A percentile compares a stretch with the other conserved stretches of the same genome.
Evolutionary conservation across 2,888 invertebrate genomes (phyloP).

Genomic region (Archaeoteleia sp.): DNA sequence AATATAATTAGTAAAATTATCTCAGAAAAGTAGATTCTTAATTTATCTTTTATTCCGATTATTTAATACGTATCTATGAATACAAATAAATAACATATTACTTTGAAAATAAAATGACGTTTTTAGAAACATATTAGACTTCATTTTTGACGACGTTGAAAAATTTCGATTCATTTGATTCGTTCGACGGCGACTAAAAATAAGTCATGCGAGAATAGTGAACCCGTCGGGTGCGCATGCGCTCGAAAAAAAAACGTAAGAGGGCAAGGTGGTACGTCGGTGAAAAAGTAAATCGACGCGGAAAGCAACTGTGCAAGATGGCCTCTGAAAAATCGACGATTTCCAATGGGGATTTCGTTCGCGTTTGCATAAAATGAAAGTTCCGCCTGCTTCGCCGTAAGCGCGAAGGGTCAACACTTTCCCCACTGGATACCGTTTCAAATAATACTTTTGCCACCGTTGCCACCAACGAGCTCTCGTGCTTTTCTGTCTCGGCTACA

Average conservation of each 20-base stretch:
- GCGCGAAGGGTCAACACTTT: constrained; percentile 52
- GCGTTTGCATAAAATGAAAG: constrained; percentile 64
- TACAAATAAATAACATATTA: too few species aligned
- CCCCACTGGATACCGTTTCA: constrained; percentile 26
- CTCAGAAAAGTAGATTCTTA: too few species aligned
- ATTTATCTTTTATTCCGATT: too few species aligned
- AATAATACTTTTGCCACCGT: constrained; percentile 17
- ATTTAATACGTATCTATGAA: too few species aligned
- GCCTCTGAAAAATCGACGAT: constrained; percentile 60
- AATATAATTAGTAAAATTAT: too few species aligned
- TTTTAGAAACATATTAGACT: constrained; percentile 30
- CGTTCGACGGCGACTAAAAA: constrained; percentile 29
- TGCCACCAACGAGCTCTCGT: constrained; percentile 15
- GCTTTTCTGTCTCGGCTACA: constrained; percentile 39
- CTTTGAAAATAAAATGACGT: too few species aligned
- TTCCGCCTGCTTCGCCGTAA: constrained; percentile 32
- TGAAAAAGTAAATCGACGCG: constrained; percentile 43
- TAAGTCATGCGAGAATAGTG: constrained; percentile 37
- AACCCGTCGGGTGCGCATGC: constrained; percentile 9
- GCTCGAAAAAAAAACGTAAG: constrained; percentile 15
- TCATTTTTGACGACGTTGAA: constrained; percentile 37
- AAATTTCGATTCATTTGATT: constrained; percentile 41
- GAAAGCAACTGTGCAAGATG: constrained; percentile 53
- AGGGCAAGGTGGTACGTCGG: not conserved
- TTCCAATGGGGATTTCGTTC: constrained; percentile 58